Percentiles rank a stretch among this genome's conserved stretches.
phyloP scores from a whole-genome alignment of 2,113 vertebrate genomes.

The Paradisaea rubra region DNA sequence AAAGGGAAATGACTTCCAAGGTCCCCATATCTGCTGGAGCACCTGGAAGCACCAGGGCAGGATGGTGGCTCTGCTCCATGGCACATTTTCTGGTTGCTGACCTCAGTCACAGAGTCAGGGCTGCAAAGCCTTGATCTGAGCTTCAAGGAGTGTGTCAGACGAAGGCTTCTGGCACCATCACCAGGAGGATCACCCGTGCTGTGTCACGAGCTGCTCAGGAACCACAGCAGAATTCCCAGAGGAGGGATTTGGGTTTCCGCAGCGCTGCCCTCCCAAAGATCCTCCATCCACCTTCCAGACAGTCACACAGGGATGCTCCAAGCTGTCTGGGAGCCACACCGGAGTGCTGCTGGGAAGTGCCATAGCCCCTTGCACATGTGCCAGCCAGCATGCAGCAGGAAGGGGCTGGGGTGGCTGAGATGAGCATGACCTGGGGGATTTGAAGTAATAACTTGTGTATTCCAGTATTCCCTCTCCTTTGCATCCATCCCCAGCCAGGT shows the following conservation, averaged over 20 bases:
- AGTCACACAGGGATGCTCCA: not conserved
- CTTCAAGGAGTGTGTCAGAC: not conserved
- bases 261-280: not conserved
- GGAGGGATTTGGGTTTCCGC: not conserved
- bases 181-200: not conserved
- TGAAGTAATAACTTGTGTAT: not conserved
- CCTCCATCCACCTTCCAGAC: not conserved
- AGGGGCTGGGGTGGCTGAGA: accelerated
- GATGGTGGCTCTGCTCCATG: not conserved
- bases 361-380: accelerated
- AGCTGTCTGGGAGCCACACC: not conserved
- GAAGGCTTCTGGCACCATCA: not conserved
- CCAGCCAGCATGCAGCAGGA: not conserved
- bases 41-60: not conserved
- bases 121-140: not conserved
- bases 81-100: not conserved
- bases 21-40: not conserved
- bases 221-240: not conserved
- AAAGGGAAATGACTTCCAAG: not conserved
- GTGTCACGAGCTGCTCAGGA: not conserved
- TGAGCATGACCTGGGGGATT: accelerated
- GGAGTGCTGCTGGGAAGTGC: not conserved
- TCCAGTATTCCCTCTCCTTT: not conserved
- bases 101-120: not conserved
- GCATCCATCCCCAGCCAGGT: not conserved